Percentiles rank a stretch among this genome's conserved stretches.
Evolutionary conservation across 2,888 invertebrate species (phyloP).

Genomic region (Acleris literana): DNA sequence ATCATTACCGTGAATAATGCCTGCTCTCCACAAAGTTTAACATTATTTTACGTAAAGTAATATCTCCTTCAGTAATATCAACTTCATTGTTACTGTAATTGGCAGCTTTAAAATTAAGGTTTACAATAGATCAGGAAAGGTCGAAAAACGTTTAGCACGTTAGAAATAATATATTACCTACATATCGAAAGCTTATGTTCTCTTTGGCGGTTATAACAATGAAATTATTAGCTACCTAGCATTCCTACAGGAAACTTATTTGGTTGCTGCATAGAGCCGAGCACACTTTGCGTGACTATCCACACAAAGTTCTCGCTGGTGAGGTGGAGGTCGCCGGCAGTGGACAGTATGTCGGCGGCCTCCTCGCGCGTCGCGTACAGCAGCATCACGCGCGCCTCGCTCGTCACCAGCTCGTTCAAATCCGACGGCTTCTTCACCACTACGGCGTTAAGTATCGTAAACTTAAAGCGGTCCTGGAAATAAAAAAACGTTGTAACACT

Average conservation of each 20-base stretch:
- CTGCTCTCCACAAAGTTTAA: no score
- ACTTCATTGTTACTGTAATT: no score
- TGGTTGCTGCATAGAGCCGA: conserved; percentile 88
- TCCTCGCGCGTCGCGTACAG: conserved; percentile 95
- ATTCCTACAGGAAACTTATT: conserved; percentile 94
- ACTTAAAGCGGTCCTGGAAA: conserved; percentile 81
- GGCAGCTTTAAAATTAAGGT: no score
- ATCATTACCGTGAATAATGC: no score
- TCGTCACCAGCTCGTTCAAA: conserved; percentile 91
- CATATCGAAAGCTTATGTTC: no score
- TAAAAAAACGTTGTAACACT: background rate
- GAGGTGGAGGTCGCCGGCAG: conserved; percentile 89
- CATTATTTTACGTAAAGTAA: no score
- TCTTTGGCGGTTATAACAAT: background rate
- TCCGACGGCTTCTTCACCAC: conserved; percentile 90
- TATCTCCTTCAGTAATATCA: no score
- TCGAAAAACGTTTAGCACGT: no score
- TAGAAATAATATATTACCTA: no score
- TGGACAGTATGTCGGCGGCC: conserved; percentile 91
- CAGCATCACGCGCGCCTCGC: conserved; percentile 96
- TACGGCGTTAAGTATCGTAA: conserved; percentile 93
- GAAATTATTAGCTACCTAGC: conserved; percentile 85
- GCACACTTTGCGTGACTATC: conserved; percentile 97
- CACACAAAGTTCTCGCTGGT: conserved; percentile 97
- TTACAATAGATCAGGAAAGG: no score